Conservation (phyloP, 1,140 invertebrate genomes). For the Subanguina moxae region DNA sequence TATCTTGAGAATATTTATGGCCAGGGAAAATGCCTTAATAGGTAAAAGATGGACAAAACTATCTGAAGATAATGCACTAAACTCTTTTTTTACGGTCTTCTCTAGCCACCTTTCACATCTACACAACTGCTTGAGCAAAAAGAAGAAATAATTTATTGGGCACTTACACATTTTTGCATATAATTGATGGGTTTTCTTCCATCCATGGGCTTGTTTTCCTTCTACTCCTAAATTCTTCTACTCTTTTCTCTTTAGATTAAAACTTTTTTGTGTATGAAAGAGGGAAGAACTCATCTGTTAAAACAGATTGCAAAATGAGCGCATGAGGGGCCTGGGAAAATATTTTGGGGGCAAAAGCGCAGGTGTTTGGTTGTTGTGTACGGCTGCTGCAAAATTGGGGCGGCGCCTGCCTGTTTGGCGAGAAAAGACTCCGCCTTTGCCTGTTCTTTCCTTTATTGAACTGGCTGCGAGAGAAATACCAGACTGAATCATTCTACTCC, state of each 20-base stretch:
- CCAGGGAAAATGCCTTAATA: too few species aligned
- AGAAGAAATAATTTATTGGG: background rate
- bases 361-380: background rate
- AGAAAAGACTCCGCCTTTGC: background rate
- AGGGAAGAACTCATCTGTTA: background rate
- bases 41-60: background rate
- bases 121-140: too few species aligned
- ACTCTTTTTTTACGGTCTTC: background rate
- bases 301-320: background rate
- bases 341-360: slow-evolving; percentile 1
- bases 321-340: background rate
- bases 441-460: too few species aligned
- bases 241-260: background rate
- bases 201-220: background rate
- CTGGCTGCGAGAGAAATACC: too few species aligned
- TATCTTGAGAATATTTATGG: background rate
- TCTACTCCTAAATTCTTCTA: background rate
- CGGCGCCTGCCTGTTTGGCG: background rate
- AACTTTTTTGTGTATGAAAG: background rate
- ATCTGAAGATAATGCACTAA: background rate
- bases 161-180: background rate
- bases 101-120: too few species aligned
- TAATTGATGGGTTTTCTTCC: background rate
- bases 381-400: background rate
- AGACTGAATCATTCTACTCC: too few species aligned